phyloP scores from a whole-genome alignment of 2,888 invertebrate genomes.

The Polyommatus iphigenia region DNA sequence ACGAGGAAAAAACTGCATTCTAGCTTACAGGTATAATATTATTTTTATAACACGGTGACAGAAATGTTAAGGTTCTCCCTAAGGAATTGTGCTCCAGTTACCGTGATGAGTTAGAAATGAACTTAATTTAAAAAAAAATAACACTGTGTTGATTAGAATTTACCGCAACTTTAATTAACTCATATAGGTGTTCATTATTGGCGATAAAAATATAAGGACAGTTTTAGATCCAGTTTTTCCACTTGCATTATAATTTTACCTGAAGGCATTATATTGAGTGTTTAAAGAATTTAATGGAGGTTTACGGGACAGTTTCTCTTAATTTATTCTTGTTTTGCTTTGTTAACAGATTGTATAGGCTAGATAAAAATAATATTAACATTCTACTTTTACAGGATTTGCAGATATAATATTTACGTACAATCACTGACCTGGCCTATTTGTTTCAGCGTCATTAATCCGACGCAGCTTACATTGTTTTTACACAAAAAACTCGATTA shows the following conservation, averaged over 20 bases:
- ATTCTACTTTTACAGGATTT: background rate
- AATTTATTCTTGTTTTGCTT: background rate
- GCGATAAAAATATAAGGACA: background rate
- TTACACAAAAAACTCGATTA: slow-evolving; percentile 36
- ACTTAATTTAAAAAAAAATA: slow-evolving; percentile 25
- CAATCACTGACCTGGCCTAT: background rate
- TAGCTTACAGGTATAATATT: slow-evolving; percentile 24
- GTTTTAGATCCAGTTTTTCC: background rate
- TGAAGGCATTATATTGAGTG: background rate
- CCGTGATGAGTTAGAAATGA: slow-evolving; percentile 27
- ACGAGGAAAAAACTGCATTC: slow-evolving; percentile 16
- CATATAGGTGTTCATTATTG: background rate
- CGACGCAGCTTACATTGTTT: slow-evolving; percentile 2
- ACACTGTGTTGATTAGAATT: slow-evolving; percentile 22
- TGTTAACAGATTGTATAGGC: background rate
- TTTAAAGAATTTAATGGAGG: too few species aligned
- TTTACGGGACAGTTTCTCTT: too few species aligned
- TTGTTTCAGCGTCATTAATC: background rate
- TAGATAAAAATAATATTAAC: too few species aligned
- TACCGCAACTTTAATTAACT: slow-evolving; percentile 7
- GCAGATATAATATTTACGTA: slow-evolving; percentile 2
- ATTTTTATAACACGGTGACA: slow-evolving; percentile 27
- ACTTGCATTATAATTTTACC: background rate
- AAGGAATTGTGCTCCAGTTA: slow-evolving; percentile 29
- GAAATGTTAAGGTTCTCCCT: slow-evolving; percentile 29